Evolutionary conservation across 2,797 vertebrate genomes (phyloP).

Genomic region (Xenentodon cancila): DNA sequence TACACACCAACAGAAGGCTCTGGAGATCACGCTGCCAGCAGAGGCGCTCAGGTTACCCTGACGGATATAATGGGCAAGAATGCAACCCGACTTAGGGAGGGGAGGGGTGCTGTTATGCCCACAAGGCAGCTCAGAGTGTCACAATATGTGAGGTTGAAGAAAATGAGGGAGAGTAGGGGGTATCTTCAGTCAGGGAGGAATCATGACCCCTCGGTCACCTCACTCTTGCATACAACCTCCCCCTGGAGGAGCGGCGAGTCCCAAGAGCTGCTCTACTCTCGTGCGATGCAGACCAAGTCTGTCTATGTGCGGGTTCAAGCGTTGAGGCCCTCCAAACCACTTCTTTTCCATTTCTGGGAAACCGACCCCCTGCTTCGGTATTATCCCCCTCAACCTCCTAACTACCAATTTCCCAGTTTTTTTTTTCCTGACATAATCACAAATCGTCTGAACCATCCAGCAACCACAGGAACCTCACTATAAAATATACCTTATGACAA

Average conservation of each 20-base stretch:
- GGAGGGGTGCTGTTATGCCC: constrained; percentile 43
- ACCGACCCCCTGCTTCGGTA: constrained; percentile 76
- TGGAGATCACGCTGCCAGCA: constrained; percentile 59
- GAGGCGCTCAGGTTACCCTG: constrained; percentile 66
- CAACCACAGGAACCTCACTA: constrained; percentile 78
- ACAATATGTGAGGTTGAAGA: constrained; percentile 46
- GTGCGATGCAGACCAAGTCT: constrained; percentile 56
- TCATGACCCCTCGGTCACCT: constrained; percentile 64
- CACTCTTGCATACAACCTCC: constrained; percentile 45
- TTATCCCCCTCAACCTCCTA: constrained; percentile 69
- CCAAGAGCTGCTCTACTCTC: constrained; percentile 49
- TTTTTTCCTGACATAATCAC: constrained; percentile 76
- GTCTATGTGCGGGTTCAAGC: constrained; percentile 70
- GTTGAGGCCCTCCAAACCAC: constrained; percentile 75
- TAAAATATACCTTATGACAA: constrained; percentile 71
- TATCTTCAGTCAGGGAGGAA: constrained; percentile 40
- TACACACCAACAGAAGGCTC: constrained; percentile 64
- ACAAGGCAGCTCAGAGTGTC: constrained; percentile 59
- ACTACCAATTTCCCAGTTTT: constrained; percentile 63
- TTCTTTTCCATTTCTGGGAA: constrained; percentile 84
- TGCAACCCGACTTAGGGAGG: constrained; percentile 58
- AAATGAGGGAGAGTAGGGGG: constrained; percentile 21
- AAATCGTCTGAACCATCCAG: constrained; percentile 76
- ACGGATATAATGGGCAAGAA: constrained; percentile 60
- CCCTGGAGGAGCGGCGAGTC: constrained; percentile 37